phyloP scores from a whole-genome alignment of 2,797 vertebrate species.

The Acridotheres tristis region DNA sequence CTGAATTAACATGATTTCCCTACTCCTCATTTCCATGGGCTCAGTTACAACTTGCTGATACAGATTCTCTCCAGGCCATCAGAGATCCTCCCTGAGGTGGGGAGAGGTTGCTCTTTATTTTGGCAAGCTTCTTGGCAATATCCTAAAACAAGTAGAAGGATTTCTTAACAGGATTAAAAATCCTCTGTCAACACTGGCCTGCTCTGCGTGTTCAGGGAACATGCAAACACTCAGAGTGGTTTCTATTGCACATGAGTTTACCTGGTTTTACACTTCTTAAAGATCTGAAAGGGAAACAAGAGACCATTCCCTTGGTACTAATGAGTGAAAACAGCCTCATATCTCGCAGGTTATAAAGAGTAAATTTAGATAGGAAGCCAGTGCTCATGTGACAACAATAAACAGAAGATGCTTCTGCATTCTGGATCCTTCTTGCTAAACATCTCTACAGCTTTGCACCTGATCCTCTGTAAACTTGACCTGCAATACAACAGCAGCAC shows the following conservation, averaged over 20 bases:
- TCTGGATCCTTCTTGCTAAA: not conserved
- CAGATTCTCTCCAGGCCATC: not conserved
- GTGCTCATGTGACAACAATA: not conserved
- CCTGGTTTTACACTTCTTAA: not conserved
- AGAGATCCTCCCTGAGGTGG: not conserved
- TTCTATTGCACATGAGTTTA: not conserved
- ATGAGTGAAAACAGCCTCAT: not conserved
- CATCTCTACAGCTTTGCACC: not conserved
- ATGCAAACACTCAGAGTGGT: not conserved
- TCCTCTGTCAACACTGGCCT: not conserved
- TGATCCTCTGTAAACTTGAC: not conserved
- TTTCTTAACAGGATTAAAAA: not conserved
- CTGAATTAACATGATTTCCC: not conserved
- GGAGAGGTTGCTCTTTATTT: not conserved
- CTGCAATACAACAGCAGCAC: not conserved
- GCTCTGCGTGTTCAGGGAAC: not conserved
- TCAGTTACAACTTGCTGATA: not conserved
- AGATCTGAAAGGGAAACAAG: not conserved
- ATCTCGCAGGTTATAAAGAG: not conserved
- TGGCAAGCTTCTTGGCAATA: constrained; percentile 8
- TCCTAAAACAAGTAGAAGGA: not conserved
- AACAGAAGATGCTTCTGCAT: not conserved
- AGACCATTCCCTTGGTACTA: not conserved
- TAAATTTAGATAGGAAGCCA: not conserved
- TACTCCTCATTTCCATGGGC: not conserved